Base-by-base conservation (phyloP, 2,113 vertebrate genomes). In the Procavia capensis region DNA sequence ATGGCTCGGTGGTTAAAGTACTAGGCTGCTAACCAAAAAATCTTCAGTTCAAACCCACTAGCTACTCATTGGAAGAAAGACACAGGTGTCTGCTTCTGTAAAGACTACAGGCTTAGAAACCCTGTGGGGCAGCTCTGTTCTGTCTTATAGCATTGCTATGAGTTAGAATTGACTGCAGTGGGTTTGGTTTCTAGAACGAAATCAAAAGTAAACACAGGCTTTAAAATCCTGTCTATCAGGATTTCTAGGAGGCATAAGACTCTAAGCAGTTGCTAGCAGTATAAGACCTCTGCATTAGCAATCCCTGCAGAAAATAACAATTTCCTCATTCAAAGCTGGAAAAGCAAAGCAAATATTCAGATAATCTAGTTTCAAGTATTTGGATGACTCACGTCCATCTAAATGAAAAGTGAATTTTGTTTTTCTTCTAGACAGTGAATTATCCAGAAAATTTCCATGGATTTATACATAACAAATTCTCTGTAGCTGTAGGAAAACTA, bases 401-500 rank as follows among this genome's bases (percentile, higher is more conserved):
- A 61, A 94, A 90, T 90, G 47, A 84, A 87, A 63, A 79, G 29
- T 74, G 24, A 31, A 3, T 79, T 89, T 80, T 80, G 47, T 80
- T 66, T 86, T 74, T 19, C 25, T 59, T 87, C 89, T 72, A 36
- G 72, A 20, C 41, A 43, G 36, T 86, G 29, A 91, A 90, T 86
- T 78, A 66, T 85, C 39, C 75, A 82, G 45, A 59, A 70, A 39
- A 59, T 36, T 57, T 70, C 43, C 31, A 82, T 8, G 76, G 36
- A 10, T 78, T 31, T 84, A 61, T 43, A 17, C 25, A 29, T 17
- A 68, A 1, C 9, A 61, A 43, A 47, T 66, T 59, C 80, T 90
- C 43, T 85, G 41, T 59, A 9, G 57, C 27, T 80, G 64, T 57
- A 94, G 70, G 34, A 76, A 91, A 97, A 82, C 85, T 9, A 80